A percentile compares a stretch with the other conserved stretches of the same genome.
phyloP scores from a whole-genome alignment of 2,888 invertebrate genomes.

The Trachelus tabidus region DNA sequence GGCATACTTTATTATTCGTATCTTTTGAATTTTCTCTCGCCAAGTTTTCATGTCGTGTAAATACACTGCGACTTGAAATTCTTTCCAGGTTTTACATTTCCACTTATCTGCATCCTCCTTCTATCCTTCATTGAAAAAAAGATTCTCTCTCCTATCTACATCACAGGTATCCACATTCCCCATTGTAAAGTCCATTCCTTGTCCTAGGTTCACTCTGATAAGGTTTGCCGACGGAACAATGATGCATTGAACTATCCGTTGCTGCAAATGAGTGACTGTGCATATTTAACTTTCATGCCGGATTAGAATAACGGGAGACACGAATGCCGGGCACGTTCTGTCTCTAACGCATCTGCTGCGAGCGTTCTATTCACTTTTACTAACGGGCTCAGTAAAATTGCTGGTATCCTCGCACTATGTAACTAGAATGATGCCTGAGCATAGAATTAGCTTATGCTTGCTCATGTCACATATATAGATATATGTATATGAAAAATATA shows the following conservation, averaged over 20 bases:
- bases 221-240: background rate
- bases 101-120: background rate
- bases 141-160: background rate
- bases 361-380: slow-evolving; percentile 6
- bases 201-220: background rate
- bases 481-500: background rate
- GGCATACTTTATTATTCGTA: background rate
- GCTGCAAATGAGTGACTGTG: slow-evolving; percentile 4
- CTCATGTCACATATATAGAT: background rate
- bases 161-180: background rate
- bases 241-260: background rate
- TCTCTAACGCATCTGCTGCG: background rate
- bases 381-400: background rate
- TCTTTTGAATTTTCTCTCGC: background rate
- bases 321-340: slow-evolving; percentile 41
- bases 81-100: background rate
- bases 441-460: background rate
- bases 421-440: background rate
- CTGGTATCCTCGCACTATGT: background rate
- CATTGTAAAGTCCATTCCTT: background rate
- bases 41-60: background rate
- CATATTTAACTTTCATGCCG: slow-evolving; percentile 38
- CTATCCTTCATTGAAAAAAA: background rate
- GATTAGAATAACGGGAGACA: slow-evolving; percentile 57
- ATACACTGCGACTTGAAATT: background rate